Evolutionary conservation across 2,888 invertebrate genomes (phyloP), one percentile per base, ranked within the genome.

Genomic region (Platycheirus rosarum): DNA sequence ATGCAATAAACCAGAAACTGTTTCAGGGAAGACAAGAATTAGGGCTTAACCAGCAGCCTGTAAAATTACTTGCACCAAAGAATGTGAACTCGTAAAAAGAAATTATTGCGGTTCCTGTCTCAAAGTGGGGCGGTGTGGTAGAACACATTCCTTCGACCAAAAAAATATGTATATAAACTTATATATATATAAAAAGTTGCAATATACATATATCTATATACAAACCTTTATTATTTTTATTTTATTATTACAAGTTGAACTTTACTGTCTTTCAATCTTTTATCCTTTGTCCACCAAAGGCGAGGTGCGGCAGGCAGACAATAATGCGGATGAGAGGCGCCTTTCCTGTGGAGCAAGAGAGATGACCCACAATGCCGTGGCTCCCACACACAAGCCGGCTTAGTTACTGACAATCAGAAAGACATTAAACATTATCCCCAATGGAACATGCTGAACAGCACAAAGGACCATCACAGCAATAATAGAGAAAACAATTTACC

Each of bases 381-480:
- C 13, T 40, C 32, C 18, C 8, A 32, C 51, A 32, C n/a, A 26
- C 13, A n/a, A 57, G n/a, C 66, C 40, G 16, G 29, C 62, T 69
- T 69, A 69, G 62, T 53, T 46, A 35, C 78, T 53, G 66, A 78
- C 78, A 74, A 79, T 79, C 78, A 79, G 62, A 79, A 79, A 74
- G 62, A 79, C 74, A 79, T 79, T 79, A 78, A 66, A 35, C 60
- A 78, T 73, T 73, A 66, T 73, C 40, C 46, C 42, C 57, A 53
- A 53, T 60, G n/a, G 49, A 70, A 37, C 60, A 48, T 37, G 32
- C 37, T 14, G 32, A 20, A 35, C 13, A 57, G 32, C 18, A 60
- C 29, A 51, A 35, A 35, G 60, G 42, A 46, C 0, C 29, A 51
- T 14, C 14, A 13, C 3, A 29, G 14, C 16, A 3, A 35, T 8